Evolutionary conservation across 1,140 invertebrate genomes (phyloP).

Genomic region (Oryzaephilus surinamensis): DNA sequence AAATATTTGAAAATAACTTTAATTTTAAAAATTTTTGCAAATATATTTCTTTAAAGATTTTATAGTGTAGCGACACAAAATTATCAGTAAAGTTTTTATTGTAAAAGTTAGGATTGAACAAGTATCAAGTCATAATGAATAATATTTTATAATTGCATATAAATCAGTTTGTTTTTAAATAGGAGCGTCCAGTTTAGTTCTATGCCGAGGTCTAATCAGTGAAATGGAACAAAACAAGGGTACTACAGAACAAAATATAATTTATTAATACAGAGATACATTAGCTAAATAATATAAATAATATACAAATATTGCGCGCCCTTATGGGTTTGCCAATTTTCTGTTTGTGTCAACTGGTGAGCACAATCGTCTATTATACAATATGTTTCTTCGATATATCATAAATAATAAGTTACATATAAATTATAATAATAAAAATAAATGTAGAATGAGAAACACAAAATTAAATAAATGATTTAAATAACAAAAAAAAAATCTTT

Average conservation of each 20-base stretch:
- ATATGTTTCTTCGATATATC: constrained; percentile 23
- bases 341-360: constrained; percentile 19
- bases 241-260: constrained; percentile 35
- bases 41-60: no score
- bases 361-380: constrained; percentile 28
- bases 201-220: no score
- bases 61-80: no score
- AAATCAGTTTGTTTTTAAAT: no score
- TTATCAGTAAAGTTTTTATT: no score
- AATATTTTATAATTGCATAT: no score
- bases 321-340: constrained; percentile 17
- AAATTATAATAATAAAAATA: constrained; percentile 40
- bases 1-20: no score
- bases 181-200: no score
- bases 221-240: constrained; percentile 5
- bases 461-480: constrained; percentile 38
- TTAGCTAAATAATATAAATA: constrained; percentile 35
- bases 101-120: no score
- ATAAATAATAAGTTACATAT: constrained; percentile 40
- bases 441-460: constrained; percentile 35
- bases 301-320: constrained; percentile 33
- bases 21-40: no score
- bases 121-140: no score
- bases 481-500: constrained; percentile 35
- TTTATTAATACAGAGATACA: constrained; percentile 36